Percentiles rank a stretch among this genome's conserved stretches.
These are phyloP conservation scores for Astyanax mexicanus DNA, from an alignment of 2,797 vertebrate genomes.

Conservation along the genomic window DNA sequence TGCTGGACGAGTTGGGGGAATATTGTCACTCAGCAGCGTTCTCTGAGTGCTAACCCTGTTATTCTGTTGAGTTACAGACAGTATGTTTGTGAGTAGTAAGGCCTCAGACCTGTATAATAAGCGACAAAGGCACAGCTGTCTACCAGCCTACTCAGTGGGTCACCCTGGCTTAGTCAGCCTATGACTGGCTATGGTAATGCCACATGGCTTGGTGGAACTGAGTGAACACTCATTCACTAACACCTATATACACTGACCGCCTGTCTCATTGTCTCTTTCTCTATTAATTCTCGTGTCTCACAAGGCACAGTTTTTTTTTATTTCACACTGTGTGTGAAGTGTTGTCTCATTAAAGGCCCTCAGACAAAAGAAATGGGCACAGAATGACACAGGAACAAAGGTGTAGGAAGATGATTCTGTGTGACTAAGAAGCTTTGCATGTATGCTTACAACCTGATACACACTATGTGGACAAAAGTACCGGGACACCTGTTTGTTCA, in stretches of 20 bases:
- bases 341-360: neutral
- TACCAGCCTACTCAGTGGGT: constrained; percentile 48
- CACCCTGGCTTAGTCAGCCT: constrained; percentile 59
- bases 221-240: constrained; percentile 2
- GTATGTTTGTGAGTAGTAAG: constrained; percentile 48
- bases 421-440: no score
- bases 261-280: constrained; percentile 32
- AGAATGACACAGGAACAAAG: neutral
- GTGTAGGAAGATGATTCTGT: neutral
- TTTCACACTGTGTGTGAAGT: constrained; percentile 20
- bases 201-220: constrained; percentile 53
- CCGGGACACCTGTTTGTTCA: no score
- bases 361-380: neutral
- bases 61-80: constrained; percentile 36
- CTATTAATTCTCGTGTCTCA: constrained; percentile 57
- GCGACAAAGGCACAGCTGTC: constrained; percentile 66
- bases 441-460: no score
- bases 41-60: constrained; percentile 8
- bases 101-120: constrained; percentile 13
- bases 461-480: no score
- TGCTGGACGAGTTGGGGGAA: constrained; percentile 23
- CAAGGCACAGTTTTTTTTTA: constrained; percentile 14
- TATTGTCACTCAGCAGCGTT: constrained; percentile 11
- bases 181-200: constrained; percentile 59
- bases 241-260: constrained; percentile 5